A percentile compares a stretch with the other conserved stretches of the same genome.
phyloP scores from a whole-genome alignment of 2,113 vertebrate genomes.

The Myotis brandtii region DNA sequence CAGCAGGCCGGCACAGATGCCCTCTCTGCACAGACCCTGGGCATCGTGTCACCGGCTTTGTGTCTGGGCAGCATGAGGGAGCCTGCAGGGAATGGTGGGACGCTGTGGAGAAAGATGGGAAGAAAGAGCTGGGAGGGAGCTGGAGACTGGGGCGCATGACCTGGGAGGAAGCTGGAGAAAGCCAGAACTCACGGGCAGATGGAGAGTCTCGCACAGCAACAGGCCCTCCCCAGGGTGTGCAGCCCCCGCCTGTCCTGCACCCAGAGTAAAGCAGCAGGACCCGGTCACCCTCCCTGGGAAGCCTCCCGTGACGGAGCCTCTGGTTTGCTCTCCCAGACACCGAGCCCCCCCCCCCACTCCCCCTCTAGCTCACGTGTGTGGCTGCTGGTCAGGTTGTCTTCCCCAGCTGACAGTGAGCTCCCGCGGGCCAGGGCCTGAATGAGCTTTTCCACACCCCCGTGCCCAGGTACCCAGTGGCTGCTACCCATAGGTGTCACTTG shows the following conservation, averaged over 20 bases:
- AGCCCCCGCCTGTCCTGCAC: background rate
- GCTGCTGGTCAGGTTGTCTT: fast-evolving
- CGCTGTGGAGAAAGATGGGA: background rate
- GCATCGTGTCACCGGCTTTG: background rate
- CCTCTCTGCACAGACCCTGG: background rate
- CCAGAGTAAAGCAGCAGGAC: background rate
- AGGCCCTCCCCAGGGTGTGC: fast-evolving
- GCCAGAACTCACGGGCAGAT: background rate
- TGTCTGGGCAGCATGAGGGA: background rate
- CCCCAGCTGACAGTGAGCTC: background rate
- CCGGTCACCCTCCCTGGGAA: background rate
- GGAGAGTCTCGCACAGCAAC: fast-evolving
- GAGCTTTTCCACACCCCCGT: background rate
- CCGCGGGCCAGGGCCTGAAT: background rate
- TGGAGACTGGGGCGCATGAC: background rate
- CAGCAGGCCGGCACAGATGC: background rate
- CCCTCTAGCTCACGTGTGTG: background rate
- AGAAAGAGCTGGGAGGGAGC: background rate
- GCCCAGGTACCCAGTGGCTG: background rate
- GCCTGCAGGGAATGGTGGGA: background rate
- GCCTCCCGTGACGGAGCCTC: fast-evolving
- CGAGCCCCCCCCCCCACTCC: fast-evolving
- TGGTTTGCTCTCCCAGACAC: background rate
- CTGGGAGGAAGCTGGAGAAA: background rate
- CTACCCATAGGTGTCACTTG: background rate